These are phyloP conservation scores for Tinea pellionella DNA, from an alignment of 2,888 invertebrate genomes.

Conservation along the genomic window DNA sequence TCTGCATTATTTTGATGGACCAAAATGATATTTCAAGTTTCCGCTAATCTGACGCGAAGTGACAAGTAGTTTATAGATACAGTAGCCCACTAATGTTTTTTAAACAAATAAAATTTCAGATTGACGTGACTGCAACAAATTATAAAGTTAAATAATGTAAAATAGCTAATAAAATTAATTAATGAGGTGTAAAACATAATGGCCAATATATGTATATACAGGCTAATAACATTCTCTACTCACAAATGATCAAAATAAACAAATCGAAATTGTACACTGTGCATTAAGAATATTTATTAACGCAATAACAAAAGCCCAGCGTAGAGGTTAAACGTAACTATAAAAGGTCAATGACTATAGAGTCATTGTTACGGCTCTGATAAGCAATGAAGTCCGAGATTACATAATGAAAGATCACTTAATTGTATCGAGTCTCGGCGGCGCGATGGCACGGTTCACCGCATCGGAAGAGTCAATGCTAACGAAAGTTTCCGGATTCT, in stretches of 20 bases:
- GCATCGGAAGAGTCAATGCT: constrained; percentile 20
- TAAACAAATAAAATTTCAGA: neutral
- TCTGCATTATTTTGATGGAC: constrained; percentile 7
- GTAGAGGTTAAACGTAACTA: neutral
- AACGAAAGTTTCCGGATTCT: constrained; percentile 69
- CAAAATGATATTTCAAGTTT: neutral
- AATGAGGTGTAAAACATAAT: neutral
- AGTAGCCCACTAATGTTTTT: constrained; percentile 17
- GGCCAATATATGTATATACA: too few species aligned
- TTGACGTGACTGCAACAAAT: neutral
- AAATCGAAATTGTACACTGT: neutral
- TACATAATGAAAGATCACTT: constrained; percentile 40
- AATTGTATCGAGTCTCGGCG: constrained; percentile 37
- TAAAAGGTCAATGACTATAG: constrained; percentile 9
- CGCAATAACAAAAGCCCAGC: neutral
- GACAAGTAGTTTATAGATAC: constrained; percentile 21
- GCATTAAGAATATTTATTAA: neutral
- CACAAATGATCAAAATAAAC: too few species aligned
- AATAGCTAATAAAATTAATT: neutral
- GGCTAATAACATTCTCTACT: too few species aligned
- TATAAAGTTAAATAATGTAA: neutral
- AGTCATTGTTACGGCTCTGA: constrained; percentile 33
- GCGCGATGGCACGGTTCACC: constrained; percentile 15
- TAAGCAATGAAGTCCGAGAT: constrained; percentile 29
- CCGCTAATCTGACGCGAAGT: constrained; percentile 3